Evolutionary conservation across 1,140 invertebrate species (phyloP), one percentile per base, ranked within the genome.

Genomic region (Leguminivora glycinivorella): DNA sequence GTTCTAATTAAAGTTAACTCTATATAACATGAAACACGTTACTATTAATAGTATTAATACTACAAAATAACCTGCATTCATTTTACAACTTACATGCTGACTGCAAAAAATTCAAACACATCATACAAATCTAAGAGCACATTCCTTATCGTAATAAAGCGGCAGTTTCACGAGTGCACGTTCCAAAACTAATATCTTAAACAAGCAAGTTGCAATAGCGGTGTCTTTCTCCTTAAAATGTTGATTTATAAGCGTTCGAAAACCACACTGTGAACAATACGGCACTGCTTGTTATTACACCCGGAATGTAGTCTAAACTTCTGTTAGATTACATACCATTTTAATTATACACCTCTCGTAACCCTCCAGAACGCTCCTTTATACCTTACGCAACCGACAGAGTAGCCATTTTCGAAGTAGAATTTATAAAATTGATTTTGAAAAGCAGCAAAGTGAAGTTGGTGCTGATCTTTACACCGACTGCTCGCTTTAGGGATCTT

Each of bases 301-400:
- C 66, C 79, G 83, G 85, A 87, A 87, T 87, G 83, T 87, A 84
- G 83, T 83, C 79, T 85, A 80, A 83, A 85, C 85, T 83, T 83
- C 78, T 82, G 76, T 82, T 80, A 76, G 71, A 74, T 56, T 67
- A 60, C 47, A 76, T 58, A 26, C 58, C 25, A 63, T 24, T 19
- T 25, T 68, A 66, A 26, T n/a, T 63, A 31, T 24, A 52, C 22
- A 71, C 31, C 67, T 71, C 25, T 1, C 7, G 4, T 17, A 63
- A 26, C 12, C 38, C 10, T 9, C 29, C 38, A 25, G 6, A 17
- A 69, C 47, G 40, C 43, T 67, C 10, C 14, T 29, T n/a, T 29
- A 14, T 6, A 6, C 58, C 26, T 4, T 63, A 17, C 26, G 58
- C 25, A 4, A n/a, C 0, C 4, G 7, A 22, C 3, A 4, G 58